Conservation (phyloP, 2,797 vertebrate genomes). For the Gymnocypris eckloni region DNA sequence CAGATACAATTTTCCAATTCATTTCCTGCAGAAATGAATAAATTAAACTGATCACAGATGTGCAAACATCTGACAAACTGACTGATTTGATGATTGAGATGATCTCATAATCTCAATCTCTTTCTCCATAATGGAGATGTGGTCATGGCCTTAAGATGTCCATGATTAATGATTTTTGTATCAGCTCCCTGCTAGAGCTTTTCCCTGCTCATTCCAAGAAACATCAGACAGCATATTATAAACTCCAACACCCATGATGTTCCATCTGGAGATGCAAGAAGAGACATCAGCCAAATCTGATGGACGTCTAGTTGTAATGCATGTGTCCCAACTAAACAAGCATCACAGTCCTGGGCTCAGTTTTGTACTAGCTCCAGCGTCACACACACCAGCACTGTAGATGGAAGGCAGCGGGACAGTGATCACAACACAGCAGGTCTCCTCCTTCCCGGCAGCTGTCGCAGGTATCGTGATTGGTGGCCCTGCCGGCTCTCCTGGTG, state of each 20-base stretch:
- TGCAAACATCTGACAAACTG: not conserved
- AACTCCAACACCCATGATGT: not conserved
- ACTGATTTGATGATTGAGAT: not conserved
- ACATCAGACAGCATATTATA: conserved; percentile 3
- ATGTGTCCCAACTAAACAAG: not conserved
- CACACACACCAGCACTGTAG: conserved; percentile 92
- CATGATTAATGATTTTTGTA: not conserved
- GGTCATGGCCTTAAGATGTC: not conserved
- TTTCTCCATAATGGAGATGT: not conserved
- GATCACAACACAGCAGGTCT: conserved; percentile 94
- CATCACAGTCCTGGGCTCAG: not conserved
- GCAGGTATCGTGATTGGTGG: conserved; percentile 98
- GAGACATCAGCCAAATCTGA: not conserved
- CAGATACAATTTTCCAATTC: too few species aligned
- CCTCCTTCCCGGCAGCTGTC: conserved; percentile 98
- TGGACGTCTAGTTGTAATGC: not conserved
- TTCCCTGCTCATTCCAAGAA: conserved; percentile 9
- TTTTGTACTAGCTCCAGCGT: not conserved
- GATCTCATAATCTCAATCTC: not conserved
- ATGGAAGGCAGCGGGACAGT: conserved; percentile 97
- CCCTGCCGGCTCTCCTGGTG: conserved; percentile 91
- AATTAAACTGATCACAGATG: not conserved
- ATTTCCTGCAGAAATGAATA: not conserved
- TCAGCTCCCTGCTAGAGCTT: not conserved
- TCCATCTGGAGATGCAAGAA: not conserved